These are phyloP conservation scores for Melitaea cinxia DNA, from an alignment of 1,140 invertebrate species.

Conservation along the genomic window DNA sequence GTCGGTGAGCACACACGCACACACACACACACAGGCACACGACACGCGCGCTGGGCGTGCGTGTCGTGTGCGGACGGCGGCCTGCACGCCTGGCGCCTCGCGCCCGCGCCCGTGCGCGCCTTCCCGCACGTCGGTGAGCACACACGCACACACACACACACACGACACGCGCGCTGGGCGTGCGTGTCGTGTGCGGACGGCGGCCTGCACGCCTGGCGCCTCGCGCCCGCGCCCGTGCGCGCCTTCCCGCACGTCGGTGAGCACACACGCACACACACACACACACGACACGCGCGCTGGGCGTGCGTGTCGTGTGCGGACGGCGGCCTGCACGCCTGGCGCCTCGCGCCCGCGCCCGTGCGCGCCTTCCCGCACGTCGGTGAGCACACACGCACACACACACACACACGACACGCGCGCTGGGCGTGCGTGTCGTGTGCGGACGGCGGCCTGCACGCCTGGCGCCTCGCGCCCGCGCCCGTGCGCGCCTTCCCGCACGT, in stretches of 20 bases:
- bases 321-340: conserved; percentile 84
- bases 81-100: too few relatives aligned
- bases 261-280: neutral
- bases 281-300: conserved; percentile 68
- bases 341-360: conserved; percentile 82
- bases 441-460: too few relatives aligned
- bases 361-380: conserved; percentile 83
- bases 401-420: neutral
- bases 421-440: too few relatives aligned
- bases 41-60: neutral
- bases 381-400: conserved; percentile 15
- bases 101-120: neutral
- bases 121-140: too few relatives aligned
- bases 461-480: neutral
- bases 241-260: conserved; percentile 82
- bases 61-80: too few relatives aligned
- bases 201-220: conserved; percentile 83
- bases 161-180: too few relatives aligned
- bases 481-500: too few relatives aligned
- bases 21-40: neutral
- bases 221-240: conserved; percentile 82
- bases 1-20: conserved; percentile 44
- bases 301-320: conserved; percentile 86
- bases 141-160: too few relatives aligned
- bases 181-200: conserved; percentile 88